phyloP scores from a whole-genome alignment of 2,113 vertebrate species.

The Chrysemys picta region DNA sequence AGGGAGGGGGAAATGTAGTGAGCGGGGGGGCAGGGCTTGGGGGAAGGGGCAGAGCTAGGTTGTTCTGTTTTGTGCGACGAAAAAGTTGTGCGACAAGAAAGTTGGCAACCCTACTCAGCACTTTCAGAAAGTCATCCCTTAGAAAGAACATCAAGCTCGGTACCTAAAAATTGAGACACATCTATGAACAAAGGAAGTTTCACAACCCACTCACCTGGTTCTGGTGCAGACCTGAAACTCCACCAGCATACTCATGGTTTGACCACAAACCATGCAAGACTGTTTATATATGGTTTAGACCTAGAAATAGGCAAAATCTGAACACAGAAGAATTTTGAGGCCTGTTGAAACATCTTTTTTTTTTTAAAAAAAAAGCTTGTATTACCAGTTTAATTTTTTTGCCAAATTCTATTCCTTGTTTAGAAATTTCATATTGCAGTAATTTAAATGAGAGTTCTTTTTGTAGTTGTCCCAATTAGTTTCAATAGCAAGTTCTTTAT shows the following conservation, averaged over 20 bases:
- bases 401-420: neutral
- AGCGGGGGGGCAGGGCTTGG: too few species aligned
- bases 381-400: neutral
- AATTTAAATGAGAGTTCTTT: neutral
- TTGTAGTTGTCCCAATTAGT: fast-evolving
- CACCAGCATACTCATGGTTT: neutral
- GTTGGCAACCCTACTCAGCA: too few species aligned
- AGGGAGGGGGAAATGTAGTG: too few species aligned
- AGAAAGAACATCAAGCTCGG: neutral
- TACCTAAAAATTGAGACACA: neutral
- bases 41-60: too few species aligned
- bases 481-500: neutral
- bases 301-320: neutral
- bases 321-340: neutral
- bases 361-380: neutral
- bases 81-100: too few species aligned
- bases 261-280: fast-evolving
- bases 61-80: too few species aligned
- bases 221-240: neutral
- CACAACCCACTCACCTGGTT: neutral
- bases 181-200: neutral
- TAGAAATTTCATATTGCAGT: neutral
- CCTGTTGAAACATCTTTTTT: neutral
- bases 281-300: constrained; percentile 10
- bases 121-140: neutral